Base-by-base conservation (phyloP, 1,140 invertebrate genomes). In the Sycophila sp. region DNA sequence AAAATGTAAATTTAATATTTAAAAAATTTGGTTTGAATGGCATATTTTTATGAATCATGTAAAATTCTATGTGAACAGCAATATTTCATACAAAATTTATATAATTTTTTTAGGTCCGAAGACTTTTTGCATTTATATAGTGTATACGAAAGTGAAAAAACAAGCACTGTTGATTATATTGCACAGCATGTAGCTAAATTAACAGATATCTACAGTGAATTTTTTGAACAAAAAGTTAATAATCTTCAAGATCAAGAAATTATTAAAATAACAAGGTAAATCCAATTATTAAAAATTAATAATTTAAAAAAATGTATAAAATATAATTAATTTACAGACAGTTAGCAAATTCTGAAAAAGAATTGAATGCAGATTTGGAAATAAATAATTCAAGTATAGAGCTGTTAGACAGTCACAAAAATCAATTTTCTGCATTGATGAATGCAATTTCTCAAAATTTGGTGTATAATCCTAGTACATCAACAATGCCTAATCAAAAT, bases 51-150 rank as follows among this genome's bases (percentile, higher is more conserved):
- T 51, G 34, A 36, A 36, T 36, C 11, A 11, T n/a, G n/a, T 3
- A 42, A 10, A 59, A 60, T 59, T 59, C 32, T 55, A 30, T 58
- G 10, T 49, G 4, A 49, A n/a, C n/a, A n/a, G n/a, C n/a, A n/a
- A n/a, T n/a, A n/a, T n/a, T n/a, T n/a, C n/a, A n/a, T n/a, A n/a
- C n/a, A n/a, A 17, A 24, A 26, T 19, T 42, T 6, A 49, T 19
- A 32, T 55, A 30, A 62, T 55, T 4, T 66, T 69, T 73, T 22
- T 42, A 80, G 79, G 22, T 80, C 72, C 34, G 36, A 74, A 36
- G 58, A 77, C 2, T 72, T 70, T 8, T 62, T 53, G 24, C 34
- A 70, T 6, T 36, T 69, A 7, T 77, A 68, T 67, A 8, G 56
- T 8, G 30, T 24, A 36, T 62, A 58, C 49, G 72, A 49, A 15